Base-by-base conservation (phyloP, 2,888 invertebrate species). In the Pammene aurita region DNA sequence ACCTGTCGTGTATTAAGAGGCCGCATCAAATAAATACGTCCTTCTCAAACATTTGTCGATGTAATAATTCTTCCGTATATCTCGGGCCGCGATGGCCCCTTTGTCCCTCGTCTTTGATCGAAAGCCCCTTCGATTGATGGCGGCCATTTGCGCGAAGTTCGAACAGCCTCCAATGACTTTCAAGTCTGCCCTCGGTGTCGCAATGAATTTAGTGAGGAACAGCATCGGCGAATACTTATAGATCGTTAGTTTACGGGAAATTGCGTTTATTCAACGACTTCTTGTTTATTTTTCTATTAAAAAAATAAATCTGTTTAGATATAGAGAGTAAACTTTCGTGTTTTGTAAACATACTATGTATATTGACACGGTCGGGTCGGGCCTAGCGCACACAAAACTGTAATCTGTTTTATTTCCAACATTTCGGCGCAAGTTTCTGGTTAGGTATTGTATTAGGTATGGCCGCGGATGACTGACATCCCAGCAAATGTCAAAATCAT, bases 41-140 rank as follows among this genome's bases (percentile, higher is more conserved):
- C 68, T 81, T 83, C 81, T 80, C 75, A 78, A 82, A 80, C 80
- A 80, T 83, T 81, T 81, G 78, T 75, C 77, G 74, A 76, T 78
- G 82, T 80, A 85, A 86, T 87, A 87, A 85, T 81, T 88, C 87
- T 88, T 87, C 81, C 80, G 82, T 84, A 86, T 84, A 85, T 86
- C 85, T 86, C 80, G 77, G 79, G 75, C 78, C 75, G 76, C 80
- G 81, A 81, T 79, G 84, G 83, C 84, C 85, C 83, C 83, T 80
- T 87, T 88, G 85, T 87, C 87, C 87, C 87, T 86, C 84, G 88
- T 88, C 89, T 87, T 87, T 87, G 87, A 88, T 87, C 84, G 87
- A 86, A 85, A 87, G 85, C 86, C 85, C 80, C 80, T 82, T 82
- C 84, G 87, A 90, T 89, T 89, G 89, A 90, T 90, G 88, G 83